A percentile compares a stretch with the other conserved stretches of the same genome.
Conservation (phyloP, 2,797 vertebrate genomes). For the Fistularia tabacaria region DNA sequence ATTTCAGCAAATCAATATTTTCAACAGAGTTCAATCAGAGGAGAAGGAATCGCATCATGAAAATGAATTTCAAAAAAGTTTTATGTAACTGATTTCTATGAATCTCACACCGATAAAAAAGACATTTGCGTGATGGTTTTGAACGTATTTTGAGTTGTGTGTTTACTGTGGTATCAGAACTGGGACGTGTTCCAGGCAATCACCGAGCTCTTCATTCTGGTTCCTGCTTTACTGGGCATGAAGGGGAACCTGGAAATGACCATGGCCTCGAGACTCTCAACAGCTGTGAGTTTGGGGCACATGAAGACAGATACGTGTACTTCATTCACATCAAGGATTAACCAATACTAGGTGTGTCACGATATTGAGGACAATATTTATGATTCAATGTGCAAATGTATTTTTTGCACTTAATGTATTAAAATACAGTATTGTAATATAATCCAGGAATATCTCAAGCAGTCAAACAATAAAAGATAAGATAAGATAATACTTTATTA, state of each 20-base stretch:
- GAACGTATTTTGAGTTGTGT: constrained; percentile 2
- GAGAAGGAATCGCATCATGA: neutral
- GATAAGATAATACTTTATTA: too few species aligned
- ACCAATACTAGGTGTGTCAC: too few species aligned
- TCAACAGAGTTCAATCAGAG: too few species aligned
- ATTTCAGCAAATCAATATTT: neutral
- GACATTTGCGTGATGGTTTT: neutral
- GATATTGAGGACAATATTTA: too few species aligned
- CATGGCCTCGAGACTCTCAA: constrained; percentile 91
- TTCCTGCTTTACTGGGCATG: constrained; percentile 92
- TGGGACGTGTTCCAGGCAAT: constrained; percentile 94
- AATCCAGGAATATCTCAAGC: too few species aligned
- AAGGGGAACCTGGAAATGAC: constrained; percentile 99
- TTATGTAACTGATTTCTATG: too few species aligned
- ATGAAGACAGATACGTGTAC: neutral
- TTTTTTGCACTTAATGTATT: too few species aligned
- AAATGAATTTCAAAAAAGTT: neutral
- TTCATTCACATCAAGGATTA: too few species aligned
- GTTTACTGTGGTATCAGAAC: constrained; percentile 70
- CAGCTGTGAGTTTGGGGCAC: constrained; percentile 80
- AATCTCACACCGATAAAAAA: too few species aligned
- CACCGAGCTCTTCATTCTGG: constrained; percentile 91
- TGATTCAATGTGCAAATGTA: too few species aligned
- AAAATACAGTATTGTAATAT: too few species aligned
- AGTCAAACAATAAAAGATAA: too few species aligned